These are phyloP conservation scores for Astyanax mexicanus DNA, from an alignment of 2,797 vertebrate species.

Conservation along the genomic window DNA sequence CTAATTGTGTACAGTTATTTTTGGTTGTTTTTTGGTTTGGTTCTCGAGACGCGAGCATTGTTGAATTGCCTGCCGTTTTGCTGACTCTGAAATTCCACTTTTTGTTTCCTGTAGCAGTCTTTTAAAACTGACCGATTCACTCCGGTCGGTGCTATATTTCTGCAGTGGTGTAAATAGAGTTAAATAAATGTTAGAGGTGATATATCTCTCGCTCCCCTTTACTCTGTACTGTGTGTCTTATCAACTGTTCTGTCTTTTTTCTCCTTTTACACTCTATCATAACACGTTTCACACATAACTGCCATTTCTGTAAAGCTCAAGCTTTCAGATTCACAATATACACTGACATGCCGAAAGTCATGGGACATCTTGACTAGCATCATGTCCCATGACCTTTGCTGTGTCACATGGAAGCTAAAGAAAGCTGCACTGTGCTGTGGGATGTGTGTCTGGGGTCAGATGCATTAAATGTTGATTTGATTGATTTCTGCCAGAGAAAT, in stretches of 20 bases:
- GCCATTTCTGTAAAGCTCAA: not conserved
- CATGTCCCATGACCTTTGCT: no score
- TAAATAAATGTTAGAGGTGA: conserved; percentile 58
- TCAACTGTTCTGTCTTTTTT: conserved; percentile 17
- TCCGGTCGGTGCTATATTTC: conserved; percentile 50
- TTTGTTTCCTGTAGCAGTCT: conserved; percentile 65
- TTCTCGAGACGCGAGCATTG: conserved; percentile 55
- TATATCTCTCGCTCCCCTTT: conserved; percentile 28
- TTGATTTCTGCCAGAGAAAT: no score
- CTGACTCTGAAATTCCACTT: conserved; percentile 60
- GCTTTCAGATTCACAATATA: not conserved
- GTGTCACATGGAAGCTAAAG: no score
- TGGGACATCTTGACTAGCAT: no score
- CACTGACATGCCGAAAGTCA: no score
- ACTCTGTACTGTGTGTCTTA: conserved; percentile 34
- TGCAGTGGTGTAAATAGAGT: conserved; percentile 63
- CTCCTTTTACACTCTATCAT: not conserved
- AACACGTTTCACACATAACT: not conserved
- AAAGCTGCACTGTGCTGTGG: no score
- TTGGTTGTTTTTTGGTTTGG: conserved; percentile 27
- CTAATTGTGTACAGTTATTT: conserved; percentile 77
- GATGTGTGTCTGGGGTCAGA: no score
- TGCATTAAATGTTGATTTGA: no score
- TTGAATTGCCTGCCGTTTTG: conserved; percentile 64
- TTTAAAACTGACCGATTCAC: conserved; percentile 52